Evolutionary conservation across 2,888 invertebrate genomes (phyloP).

Genomic region (Platycheirus albimanus): DNA sequence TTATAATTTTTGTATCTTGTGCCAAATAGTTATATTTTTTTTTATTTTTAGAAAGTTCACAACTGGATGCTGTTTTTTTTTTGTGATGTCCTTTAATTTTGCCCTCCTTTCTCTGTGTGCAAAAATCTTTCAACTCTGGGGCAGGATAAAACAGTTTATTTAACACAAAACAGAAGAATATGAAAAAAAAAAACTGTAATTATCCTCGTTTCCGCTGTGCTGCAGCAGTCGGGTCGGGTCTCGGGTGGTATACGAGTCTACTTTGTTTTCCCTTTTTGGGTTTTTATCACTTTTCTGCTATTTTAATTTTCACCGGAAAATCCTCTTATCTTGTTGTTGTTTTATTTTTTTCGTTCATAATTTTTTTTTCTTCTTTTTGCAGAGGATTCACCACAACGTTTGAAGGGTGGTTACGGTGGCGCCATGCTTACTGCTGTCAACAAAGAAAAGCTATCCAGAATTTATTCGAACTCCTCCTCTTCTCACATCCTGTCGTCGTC

Average conservation of each 20-base stretch:
- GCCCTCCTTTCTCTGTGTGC: slow-evolving; percentile 32
- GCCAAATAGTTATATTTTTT: slow-evolving; percentile 57
- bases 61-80: slow-evolving; percentile 19
- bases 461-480: slow-evolving; percentile 43
- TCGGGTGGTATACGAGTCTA: slow-evolving; percentile 6
- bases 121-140: slow-evolving; percentile 50
- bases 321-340: slow-evolving; percentile 65
- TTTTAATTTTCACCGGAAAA: slow-evolving; percentile 71
- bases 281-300: slow-evolving; percentile 71
- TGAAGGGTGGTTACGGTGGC: slow-evolving; percentile 55
- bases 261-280: slow-evolving; percentile 45
- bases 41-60: slow-evolving; percentile 25
- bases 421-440: slow-evolving; percentile 55
- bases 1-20: slow-evolving; percentile 70
- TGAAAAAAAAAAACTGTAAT: slow-evolving; percentile 53
- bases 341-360: no score
- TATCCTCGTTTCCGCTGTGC: slow-evolving; percentile 66
- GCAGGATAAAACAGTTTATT: slow-evolving; percentile 61
- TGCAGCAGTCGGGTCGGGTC: no score
- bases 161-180: slow-evolving; percentile 35
- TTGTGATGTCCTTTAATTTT: slow-evolving; percentile 5
- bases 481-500: neutral
- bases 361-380: slow-evolving; percentile 38
- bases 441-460: slow-evolving; percentile 57
- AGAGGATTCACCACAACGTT: slow-evolving; percentile 58